These are phyloP conservation scores for Drosophila leontia DNA, from an alignment of 1,140 invertebrate genomes.

Conservation along the genomic window DNA sequence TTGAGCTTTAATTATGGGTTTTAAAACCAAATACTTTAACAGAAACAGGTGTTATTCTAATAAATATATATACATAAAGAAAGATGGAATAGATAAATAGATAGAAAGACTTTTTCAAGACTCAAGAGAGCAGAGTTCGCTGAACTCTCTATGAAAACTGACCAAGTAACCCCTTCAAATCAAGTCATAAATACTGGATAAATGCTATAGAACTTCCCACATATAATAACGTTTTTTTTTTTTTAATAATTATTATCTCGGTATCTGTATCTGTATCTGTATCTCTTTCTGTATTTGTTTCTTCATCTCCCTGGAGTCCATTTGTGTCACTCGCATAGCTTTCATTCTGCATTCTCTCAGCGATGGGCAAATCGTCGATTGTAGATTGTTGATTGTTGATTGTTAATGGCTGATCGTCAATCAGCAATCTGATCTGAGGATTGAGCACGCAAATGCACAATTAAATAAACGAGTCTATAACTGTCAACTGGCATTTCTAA, in stretches of 20 bases:
- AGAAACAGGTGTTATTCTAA: too few species aligned
- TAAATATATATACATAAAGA: too few species aligned
- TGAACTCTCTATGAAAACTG: background rate
- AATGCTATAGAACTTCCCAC: slow-evolving; percentile 24
- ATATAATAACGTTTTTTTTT: background rate
- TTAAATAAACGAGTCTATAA: slow-evolving; percentile 66
- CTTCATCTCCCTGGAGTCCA: slow-evolving; percentile 15
- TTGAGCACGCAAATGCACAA: slow-evolving; percentile 71
- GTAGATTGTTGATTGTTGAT: slow-evolving; percentile 13
- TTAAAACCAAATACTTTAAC: too few species aligned
- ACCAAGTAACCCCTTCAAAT: background rate
- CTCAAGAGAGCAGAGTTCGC: background rate
- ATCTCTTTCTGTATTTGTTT: slow-evolving; percentile 1
- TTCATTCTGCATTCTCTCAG: slow-evolving; percentile 58
- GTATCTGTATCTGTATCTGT: background rate
- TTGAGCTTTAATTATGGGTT: too few species aligned
- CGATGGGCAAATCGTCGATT: background rate
- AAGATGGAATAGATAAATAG: too few species aligned
- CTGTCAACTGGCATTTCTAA: slow-evolving; percentile 56
- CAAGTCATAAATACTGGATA: background rate
- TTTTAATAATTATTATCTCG: slow-evolving; percentile 19
- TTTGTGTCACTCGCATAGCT: slow-evolving; percentile 59
- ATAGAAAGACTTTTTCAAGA: too few species aligned
- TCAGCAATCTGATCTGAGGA: too few species aligned
- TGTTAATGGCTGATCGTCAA: slow-evolving; percentile 1